These are phyloP conservation scores for Habropoda laboriosa DNA, from an alignment of 1,140 invertebrate genomes.

Conservation along the genomic window DNA sequence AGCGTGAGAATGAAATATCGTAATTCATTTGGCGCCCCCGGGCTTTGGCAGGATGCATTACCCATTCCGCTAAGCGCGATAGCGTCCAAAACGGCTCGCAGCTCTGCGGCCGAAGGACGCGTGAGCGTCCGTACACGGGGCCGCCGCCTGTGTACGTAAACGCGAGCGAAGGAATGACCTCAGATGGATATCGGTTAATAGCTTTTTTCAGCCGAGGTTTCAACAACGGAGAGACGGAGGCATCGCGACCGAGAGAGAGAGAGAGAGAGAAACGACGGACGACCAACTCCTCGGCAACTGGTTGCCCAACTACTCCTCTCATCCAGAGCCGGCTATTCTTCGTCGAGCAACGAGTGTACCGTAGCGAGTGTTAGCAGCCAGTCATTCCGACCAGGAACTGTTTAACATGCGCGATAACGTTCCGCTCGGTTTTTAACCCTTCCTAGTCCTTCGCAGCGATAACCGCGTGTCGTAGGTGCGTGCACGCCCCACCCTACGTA, in stretches of 20 bases:
- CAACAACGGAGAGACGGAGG: conserved; percentile 12
- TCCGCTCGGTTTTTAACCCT: conserved; percentile 41
- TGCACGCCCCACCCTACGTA: neutral
- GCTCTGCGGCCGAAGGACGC: neutral
- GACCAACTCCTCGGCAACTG: conserved; percentile 27
- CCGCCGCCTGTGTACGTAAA: conserved; percentile 28
- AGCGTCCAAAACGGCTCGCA: conserved; percentile 60
- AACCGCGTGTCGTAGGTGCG: conserved; percentile 50
- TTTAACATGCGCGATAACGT: conserved; percentile 60
- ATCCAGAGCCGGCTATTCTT: neutral
- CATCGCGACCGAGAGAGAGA: neutral
- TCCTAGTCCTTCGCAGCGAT: conserved; percentile 32
- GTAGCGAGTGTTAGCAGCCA: conserved; percentile 15
- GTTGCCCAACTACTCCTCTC: conserved; percentile 22
- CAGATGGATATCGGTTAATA: conserved; percentile 80
- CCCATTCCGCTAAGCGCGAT: conserved; percentile 70
- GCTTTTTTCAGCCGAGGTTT: conserved; percentile 69
- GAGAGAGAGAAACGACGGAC: neutral
- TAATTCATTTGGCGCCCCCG: conserved; percentile 73
- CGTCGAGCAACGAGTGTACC: neutral
- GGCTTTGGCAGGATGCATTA: conserved; percentile 71
- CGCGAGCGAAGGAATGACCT: conserved; percentile 74
- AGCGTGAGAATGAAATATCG: conserved; percentile 76
- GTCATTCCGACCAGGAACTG: conserved; percentile 45
- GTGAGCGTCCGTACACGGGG: neutral